A percentile compares a stretch with the other conserved stretches of the same genome.
Evolutionary conservation across 2,888 invertebrate genomes (phyloP).

Genomic region (Acanthosepion pharaonis): DNA sequence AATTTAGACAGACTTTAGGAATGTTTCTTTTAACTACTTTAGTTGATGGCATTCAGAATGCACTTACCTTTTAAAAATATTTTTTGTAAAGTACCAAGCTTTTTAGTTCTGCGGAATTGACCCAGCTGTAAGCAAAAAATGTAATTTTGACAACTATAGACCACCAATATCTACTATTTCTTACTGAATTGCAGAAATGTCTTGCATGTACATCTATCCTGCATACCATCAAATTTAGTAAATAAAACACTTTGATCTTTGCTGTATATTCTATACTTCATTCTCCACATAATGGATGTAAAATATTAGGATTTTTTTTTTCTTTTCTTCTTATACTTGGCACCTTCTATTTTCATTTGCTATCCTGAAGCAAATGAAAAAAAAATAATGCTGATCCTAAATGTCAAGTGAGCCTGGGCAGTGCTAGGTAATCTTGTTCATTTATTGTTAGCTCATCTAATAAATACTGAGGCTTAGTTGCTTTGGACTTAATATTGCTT

Average conservation of each 20-base stretch:
- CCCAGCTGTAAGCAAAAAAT: background rate
- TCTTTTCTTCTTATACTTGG: background rate
- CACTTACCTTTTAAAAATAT: background rate
- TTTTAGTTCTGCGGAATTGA: background rate
- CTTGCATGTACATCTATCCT: background rate
- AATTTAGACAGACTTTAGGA: background rate
- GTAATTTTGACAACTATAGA: background rate
- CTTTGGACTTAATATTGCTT: background rate
- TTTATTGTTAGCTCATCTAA: background rate
- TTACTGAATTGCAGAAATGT: background rate
- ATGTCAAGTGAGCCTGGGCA: background rate
- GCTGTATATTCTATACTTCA: background rate
- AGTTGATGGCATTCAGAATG: background rate
- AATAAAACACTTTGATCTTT: background rate
- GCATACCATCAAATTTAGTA: background rate
- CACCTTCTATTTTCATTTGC: background rate
- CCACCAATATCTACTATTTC: background rate
- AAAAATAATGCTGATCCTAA: background rate
- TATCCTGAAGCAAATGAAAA: background rate
- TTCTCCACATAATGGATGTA: background rate
- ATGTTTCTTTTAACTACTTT: background rate
- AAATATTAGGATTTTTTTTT: background rate
- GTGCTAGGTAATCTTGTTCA: background rate
- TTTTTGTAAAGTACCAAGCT: too few relatives aligned
- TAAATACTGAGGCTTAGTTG: background rate